These are phyloP conservation scores for Cheilosia vernalis DNA, from an alignment of 2,888 invertebrate genomes.

Conservation along the genomic window DNA sequence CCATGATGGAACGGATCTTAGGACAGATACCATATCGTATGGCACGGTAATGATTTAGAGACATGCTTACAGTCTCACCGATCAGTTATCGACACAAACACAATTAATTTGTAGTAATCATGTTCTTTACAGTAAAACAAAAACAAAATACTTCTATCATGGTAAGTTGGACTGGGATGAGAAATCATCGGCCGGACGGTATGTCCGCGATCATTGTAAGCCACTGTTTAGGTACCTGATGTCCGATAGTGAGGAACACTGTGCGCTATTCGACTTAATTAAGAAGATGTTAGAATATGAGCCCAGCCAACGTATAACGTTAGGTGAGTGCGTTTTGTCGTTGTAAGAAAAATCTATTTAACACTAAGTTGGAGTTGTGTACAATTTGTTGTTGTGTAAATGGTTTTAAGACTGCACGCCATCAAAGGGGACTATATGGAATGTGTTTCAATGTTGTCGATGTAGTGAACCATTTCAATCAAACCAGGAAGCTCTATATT, in stretches of 20 bases:
- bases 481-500: background rate
- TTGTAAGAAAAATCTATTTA: background rate
- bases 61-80: constrained; percentile 79
- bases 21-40: constrained; percentile 95
- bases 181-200: constrained; percentile 97
- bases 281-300: constrained; percentile 98
- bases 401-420: constrained; percentile 33
- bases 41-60: constrained; percentile 86
- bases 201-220: constrained; percentile 99
- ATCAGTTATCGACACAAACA: constrained; percentile 77
- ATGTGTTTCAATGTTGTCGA: background rate
- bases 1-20: constrained; percentile 99
- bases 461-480: background rate
- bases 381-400: constrained; percentile 24
- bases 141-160: constrained; percentile 99
- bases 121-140: constrained; percentile 89
- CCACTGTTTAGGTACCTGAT: constrained; percentile 96
- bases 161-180: constrained; percentile 99
- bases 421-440: background rate
- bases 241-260: constrained; percentile 94
- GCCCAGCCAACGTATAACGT: constrained; percentile 93
- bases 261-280: constrained; percentile 96
- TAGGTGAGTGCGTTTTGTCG: constrained; percentile 84
- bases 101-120: constrained; percentile 82
- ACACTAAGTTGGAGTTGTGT: constrained; percentile 22